A percentile compares a stretch with the other conserved stretches of the same genome.
Conservation (phyloP, 53 echinoderm and acorn worm genomes). For the Actinopyga echinites region DNA sequence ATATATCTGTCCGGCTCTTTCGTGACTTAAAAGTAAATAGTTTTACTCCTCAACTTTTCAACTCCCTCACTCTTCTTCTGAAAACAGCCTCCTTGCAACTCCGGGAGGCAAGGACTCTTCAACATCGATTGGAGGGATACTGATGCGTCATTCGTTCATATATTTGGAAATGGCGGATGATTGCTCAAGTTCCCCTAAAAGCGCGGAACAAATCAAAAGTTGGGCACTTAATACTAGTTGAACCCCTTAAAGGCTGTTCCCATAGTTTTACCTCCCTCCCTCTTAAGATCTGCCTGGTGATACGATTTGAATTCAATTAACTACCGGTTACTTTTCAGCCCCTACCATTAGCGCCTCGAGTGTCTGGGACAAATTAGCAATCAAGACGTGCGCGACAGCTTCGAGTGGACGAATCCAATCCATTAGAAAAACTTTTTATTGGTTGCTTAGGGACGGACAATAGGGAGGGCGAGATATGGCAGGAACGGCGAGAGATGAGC, state of each 20-base stretch:
- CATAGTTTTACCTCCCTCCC: slow-evolving; percentile 24
- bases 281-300: slow-evolving; percentile 10
- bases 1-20: background rate
- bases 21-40: background rate
- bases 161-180: slow-evolving; percentile 34
- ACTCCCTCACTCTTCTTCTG: background rate
- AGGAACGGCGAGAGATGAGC: slow-evolving; percentile 22
- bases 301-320: slow-evolving; percentile 26
- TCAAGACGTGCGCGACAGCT: slow-evolving; percentile 1
- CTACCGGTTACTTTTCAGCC: slow-evolving; percentile 14
- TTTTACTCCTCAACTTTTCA: slow-evolving; percentile 13
- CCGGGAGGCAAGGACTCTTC: slow-evolving; percentile 23
- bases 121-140: slow-evolving; percentile 30
- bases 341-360: slow-evolving; percentile 21
- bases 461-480: slow-evolving; percentile 13
- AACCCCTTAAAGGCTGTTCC: slow-evolving; percentile 42
- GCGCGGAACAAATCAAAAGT: slow-evolving; percentile 33
- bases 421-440: slow-evolving; percentile 27
- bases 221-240: slow-evolving; percentile 47
- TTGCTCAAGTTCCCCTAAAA: slow-evolving; percentile 50
- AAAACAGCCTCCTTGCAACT: background rate
- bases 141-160: slow-evolving; percentile 37
- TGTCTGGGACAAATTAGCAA: background rate
- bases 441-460: slow-evolving; percentile 15
- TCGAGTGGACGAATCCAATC: background rate